phyloP scores from a whole-genome alignment of 64 coral and sea anemone genomes.

The Orbicella faveolata region DNA sequence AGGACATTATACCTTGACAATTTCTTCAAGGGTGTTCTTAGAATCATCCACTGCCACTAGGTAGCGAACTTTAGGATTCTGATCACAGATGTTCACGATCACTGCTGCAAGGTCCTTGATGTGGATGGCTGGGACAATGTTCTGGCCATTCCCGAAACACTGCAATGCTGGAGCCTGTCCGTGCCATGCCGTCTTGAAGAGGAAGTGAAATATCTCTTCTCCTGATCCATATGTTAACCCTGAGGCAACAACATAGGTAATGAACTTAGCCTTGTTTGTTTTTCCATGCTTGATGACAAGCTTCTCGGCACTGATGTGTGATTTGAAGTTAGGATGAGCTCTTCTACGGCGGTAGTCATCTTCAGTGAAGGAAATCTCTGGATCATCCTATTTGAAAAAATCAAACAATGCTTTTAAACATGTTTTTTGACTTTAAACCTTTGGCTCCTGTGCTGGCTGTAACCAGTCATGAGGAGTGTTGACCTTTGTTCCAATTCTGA shows the following conservation, averaged over 20 bases:
- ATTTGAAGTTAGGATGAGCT: constrained; percentile 97
- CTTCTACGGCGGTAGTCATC: constrained; percentile 93
- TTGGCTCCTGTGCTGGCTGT: too few relatives aligned
- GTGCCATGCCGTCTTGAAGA: constrained; percentile 99
- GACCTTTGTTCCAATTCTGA: too few relatives aligned
- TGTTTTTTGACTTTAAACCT: too few relatives aligned
- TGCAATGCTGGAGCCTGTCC: constrained; percentile 87
- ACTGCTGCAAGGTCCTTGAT: constrained; percentile 86
- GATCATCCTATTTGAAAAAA: constrained; percentile 74
- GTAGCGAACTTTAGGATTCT: constrained; percentile 92
- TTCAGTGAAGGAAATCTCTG: constrained; percentile 98
- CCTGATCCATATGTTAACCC: constrained; percentile 91
- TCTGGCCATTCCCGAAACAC: constrained; percentile 94
- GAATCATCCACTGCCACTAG: constrained; percentile 95
- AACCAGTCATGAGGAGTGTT: too few relatives aligned
- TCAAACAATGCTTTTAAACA: neutral
- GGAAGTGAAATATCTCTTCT: constrained; percentile 96
- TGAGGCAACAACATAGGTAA: constrained; percentile 90
- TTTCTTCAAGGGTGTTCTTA: constrained; percentile 94
- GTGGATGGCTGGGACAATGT: constrained; percentile 95
- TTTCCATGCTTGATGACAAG: constrained; percentile 96
- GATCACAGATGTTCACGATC: constrained; percentile 95
- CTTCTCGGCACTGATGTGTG: constrained; percentile 98
- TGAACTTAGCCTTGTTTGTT: constrained; percentile 95
- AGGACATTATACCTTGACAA: constrained; percentile 73